Conservation (phyloP, 2,113 vertebrate species). For the Bos taurus region ARS-UCD2.0 NC_037357.1:130712501-130713000, state of each 20-base stretch:
- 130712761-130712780: background rate
- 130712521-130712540: background rate
- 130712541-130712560: background rate
- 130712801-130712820: background rate
- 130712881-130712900: constrained; percentile 54
- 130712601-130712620: background rate
- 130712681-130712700: background rate
- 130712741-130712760: background rate
- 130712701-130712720: background rate
- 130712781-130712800: background rate
- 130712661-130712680: background rate
- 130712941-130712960: constrained; percentile 53
- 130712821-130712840: background rate
- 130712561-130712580: constrained; percentile 16
- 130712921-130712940: constrained; percentile 37
- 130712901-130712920: background rate
- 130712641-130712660: background rate
- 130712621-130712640: background rate
- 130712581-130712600: background rate
- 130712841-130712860: background rate
- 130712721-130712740: background rate
- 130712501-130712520: background rate
- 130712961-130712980: background rate
- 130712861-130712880: constrained; percentile 52
- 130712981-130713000: background rate